These are phyloP conservation scores for Incurvaria masculella DNA, from an alignment of 2,888 invertebrate genomes.

Conservation along the genomic window DNA sequence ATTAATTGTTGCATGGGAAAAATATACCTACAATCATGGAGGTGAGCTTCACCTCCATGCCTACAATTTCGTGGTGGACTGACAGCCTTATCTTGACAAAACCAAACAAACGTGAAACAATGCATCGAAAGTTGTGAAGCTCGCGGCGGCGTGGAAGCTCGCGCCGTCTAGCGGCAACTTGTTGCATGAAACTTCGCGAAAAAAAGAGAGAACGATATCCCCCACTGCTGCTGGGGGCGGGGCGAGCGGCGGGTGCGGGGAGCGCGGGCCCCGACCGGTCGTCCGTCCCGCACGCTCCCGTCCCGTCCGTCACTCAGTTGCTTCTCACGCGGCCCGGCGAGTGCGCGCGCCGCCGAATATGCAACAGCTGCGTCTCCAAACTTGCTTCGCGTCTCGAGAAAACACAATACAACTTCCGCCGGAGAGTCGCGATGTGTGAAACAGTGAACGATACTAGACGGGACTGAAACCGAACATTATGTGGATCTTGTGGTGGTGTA, in stretches of 20 bases:
- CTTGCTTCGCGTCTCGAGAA: background rate
- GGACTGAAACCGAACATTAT: background rate
- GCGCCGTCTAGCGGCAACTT: constrained; percentile 34
- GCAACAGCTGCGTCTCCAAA: background rate
- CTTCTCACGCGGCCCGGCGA: constrained; percentile 31
- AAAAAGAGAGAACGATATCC: constrained; percentile 35
- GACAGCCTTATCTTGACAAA: too few species aligned
- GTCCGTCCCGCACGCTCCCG: constrained; percentile 25
- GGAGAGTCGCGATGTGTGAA: background rate
- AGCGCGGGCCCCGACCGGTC: constrained; percentile 43
- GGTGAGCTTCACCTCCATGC: too few species aligned
- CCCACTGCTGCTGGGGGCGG: constrained; percentile 45
- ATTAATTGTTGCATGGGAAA: too few species aligned
- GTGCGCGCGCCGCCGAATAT: constrained; percentile 24
- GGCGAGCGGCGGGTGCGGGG: constrained; percentile 37
- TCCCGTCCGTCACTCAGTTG: constrained; percentile 21
- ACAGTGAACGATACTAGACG: background rate
- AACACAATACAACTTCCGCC: too few species aligned
- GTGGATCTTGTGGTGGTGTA: constrained; percentile 30
- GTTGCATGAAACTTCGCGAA: constrained; percentile 50
- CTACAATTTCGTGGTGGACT: too few species aligned
- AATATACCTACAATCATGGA: too few species aligned
- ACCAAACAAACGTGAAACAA: too few species aligned
- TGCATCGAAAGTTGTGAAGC: too few species aligned
- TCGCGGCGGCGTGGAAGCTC: constrained; percentile 4